Evolutionary conservation across 2,113 vertebrate species (phyloP), one percentile per base, ranked within the genome.

Genomic region (Noturus placidus): DNA sequence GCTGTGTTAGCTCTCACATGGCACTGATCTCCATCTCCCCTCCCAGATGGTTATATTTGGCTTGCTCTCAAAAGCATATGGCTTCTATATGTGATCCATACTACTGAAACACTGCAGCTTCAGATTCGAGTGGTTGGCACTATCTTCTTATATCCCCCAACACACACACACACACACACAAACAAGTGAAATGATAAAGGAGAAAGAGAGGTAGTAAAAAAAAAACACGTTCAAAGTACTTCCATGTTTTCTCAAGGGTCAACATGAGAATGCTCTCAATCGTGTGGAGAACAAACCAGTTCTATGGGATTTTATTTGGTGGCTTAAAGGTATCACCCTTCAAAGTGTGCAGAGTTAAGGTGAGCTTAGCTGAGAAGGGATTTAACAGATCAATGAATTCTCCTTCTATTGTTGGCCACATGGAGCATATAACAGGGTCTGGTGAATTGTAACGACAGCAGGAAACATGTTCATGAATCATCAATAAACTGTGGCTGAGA

Each of bases 21-120:
- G 88, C 92, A 93, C 93, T 93, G 92, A 94, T 94, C 92, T 89
- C 88, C 92, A 93, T 94, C 76, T 54, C 7, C 15, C 50, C 93
- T 90, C 79, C 77, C 77, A 87, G 89, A 69, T 87, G 63, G 79
- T 81, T 90, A 90, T 86, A 92, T 94, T 92, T 91, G 78, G 87
- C 90, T 87, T 1, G 91, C 79, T 91, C 92, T 88, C 88, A 86
- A 92, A 93, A 91, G 90, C 90, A 83, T 90, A 89, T 86, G 78
- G 86, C 90, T 90, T 91, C 87, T 90, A 89, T 91, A 90, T 83
- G n/a, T 93, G 92, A 92, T 89, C 92, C 91, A 54, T 72, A 79
- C 89, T 82, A 86, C 91, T 90, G 87, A 82, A 91, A 90, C 90
- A 88, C 85, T 85, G 88, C 88, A 89, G 38, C 88, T 91, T 88